These are phyloP conservation scores for Helostoma temminkii DNA, from an alignment of 2,797 vertebrate species.

Conservation along the genomic window DNA sequence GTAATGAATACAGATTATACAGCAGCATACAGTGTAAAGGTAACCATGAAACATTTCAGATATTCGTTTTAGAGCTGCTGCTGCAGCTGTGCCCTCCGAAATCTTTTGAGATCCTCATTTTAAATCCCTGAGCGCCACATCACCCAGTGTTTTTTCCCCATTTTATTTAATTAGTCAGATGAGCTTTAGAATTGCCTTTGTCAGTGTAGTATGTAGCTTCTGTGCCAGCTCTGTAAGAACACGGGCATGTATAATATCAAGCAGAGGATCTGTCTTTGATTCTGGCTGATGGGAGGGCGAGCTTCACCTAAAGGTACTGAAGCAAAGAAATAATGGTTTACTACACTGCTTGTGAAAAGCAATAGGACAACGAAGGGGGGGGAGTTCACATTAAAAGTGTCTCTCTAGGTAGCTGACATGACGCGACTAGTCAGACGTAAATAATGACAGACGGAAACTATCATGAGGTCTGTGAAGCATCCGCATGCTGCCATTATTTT, in stretches of 20 bases:
- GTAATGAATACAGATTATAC: slow-evolving; percentile 41
- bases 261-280: slow-evolving; percentile 91
- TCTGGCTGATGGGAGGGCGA: slow-evolving; percentile 90
- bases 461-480: slow-evolving; percentile 99
- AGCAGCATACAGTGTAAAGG: slow-evolving; percentile 20
- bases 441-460: slow-evolving; percentile 99
- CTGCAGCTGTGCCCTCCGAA: slow-evolving; percentile 48
- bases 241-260: slow-evolving; percentile 89
- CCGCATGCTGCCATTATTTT: slow-evolving; percentile 96
- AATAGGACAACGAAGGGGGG: slow-evolving; percentile 82
- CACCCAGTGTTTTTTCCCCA: slow-evolving; percentile 8
- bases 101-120: slow-evolving; percentile 53
- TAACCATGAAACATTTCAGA: slow-evolving; percentile 47
- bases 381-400: slow-evolving; percentile 93
- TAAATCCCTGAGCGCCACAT: slow-evolving; percentile 51
- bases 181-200: slow-evolving; percentile 71
- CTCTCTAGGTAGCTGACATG: slow-evolving; percentile 98
- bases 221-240: slow-evolving; percentile 82
- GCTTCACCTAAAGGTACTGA: slow-evolving; percentile 97
- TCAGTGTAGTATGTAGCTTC: slow-evolving; percentile 64
- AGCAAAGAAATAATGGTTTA: slow-evolving; percentile 97
- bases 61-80: slow-evolving; percentile 43
- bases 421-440: slow-evolving; percentile 99
- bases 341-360: slow-evolving; percentile 87
- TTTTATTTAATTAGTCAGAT: slow-evolving; percentile 77